Base-by-base conservation (phyloP, 2,888 invertebrate species). In the Acleris literana region DNA sequence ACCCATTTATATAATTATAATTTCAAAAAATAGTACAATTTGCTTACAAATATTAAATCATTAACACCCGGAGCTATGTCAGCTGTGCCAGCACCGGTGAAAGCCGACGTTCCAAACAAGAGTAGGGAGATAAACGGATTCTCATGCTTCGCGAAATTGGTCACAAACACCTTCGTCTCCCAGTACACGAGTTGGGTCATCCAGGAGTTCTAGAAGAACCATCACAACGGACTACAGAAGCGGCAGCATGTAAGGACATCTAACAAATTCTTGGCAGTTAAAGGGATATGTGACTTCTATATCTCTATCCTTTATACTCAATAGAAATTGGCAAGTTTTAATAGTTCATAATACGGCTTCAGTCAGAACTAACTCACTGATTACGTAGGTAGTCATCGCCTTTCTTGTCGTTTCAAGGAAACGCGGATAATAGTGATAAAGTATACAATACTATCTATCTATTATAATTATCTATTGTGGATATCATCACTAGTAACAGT, bases 81-180 rank as follows among this genome's bases (percentile, higher is more conserved):
- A 0, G 85, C 77, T 6, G 72, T 74, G 0, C 92, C 92, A 7
- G 82, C 79, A 3, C 86, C 87, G 5, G 88, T 88, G 56, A 92
- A 87, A 2, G 88, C 81, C 0, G 89, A 75, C 0, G 90, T 84
- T 0, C 92, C 92, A 44, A 91, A 88, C 7, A 79, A 73, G 11
- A 89, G 76, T 0, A 91, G 77, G 0, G 90, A 78, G 16, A 78
- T 61, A 44, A 82, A 61, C 0, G 87, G 87, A 1, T 71, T 77
- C 67, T 90, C 92, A 65, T 92, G 91, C 22, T 84, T 86, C 0
- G 92, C 88, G 1, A 83, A 78, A 9, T 76, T 79, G 0, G 85
- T 84, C 70, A 87, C 79, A 22, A 86, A 87, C 46, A 90, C 82
- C 69, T 90, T 90, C 16, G 92, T 91, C 77, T 92, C 92, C 86